These are phyloP conservation scores for Eurosta solidaginis DNA, from an alignment of 1,140 invertebrate species.

Conservation along the genomic window DNA sequence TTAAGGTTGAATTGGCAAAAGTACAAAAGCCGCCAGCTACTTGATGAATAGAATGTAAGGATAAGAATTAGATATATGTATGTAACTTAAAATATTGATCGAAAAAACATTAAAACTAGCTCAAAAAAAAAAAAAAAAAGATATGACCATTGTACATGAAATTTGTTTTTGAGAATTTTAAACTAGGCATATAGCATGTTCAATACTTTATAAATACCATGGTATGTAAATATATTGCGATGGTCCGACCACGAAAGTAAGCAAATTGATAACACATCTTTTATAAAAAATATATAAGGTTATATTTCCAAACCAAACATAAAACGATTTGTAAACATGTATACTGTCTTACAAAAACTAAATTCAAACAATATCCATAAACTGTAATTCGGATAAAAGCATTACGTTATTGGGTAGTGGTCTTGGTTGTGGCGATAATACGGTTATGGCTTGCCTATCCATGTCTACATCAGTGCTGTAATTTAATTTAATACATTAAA, in stretches of 20 bases:
- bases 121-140: no score
- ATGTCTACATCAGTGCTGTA: constrained; percentile 86
- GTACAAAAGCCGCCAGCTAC: constrained; percentile 61
- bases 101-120: no score
- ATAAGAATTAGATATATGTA: not conserved
- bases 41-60: not conserved
- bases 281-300: not conserved
- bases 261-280: no score
- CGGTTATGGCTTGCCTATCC: constrained; percentile 83
- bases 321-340: not conserved
- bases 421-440: constrained; percentile 89
- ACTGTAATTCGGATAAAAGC: constrained; percentile 81
- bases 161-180: no score
- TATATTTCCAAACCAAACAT: not conserved
- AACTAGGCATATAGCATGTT: no score
- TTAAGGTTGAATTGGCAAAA: constrained; percentile 85
- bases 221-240: no score
- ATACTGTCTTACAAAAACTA: constrained; percentile 61
- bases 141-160: no score
- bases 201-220: no score
- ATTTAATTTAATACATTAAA: not conserved
- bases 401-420: constrained; percentile 85
- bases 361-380: constrained; percentile 72
- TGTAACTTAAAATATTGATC: not conserved
- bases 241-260: no score